These are phyloP conservation scores for Cherax destructor DNA, from an alignment of 1,140 invertebrate genomes.

Conservation along the genomic window DNA sequence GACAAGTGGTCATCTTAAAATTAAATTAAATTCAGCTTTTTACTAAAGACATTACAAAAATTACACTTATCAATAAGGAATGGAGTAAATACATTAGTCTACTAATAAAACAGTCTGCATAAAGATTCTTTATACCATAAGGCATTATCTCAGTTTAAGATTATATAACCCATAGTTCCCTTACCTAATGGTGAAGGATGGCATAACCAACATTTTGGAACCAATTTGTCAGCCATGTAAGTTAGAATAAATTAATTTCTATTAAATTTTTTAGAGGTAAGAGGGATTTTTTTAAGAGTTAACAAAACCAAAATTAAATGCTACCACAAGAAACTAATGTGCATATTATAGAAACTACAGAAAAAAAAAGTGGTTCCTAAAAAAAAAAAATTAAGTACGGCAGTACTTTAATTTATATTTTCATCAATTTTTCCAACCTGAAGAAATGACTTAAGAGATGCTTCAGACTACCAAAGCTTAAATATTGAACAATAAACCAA, in stretches of 20 bases:
- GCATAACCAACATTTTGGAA: neutral
- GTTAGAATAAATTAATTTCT: neutral
- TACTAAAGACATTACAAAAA: neutral
- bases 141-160: neutral
- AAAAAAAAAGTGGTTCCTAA: neutral
- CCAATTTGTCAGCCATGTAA: neutral
- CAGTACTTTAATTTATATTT: neutral
- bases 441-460: constrained; percentile 36
- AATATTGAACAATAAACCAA: constrained; percentile 10
- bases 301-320: neutral
- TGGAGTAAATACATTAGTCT: neutral
- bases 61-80: neutral
- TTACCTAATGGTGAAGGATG: neutral
- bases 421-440: neutral
- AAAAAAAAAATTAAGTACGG: neutral
- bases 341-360: neutral
- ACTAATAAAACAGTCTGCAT: neutral
- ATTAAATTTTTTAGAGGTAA: no score
- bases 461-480: constrained; percentile 48
- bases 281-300: neutral
- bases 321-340: neutral
- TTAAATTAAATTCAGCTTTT: neutral
- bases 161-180: neutral
- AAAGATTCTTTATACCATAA: neutral
- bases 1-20: no score